Evolutionary conservation across 2,113 vertebrate species (phyloP).

Genomic region (Nicator chloris): DNA sequence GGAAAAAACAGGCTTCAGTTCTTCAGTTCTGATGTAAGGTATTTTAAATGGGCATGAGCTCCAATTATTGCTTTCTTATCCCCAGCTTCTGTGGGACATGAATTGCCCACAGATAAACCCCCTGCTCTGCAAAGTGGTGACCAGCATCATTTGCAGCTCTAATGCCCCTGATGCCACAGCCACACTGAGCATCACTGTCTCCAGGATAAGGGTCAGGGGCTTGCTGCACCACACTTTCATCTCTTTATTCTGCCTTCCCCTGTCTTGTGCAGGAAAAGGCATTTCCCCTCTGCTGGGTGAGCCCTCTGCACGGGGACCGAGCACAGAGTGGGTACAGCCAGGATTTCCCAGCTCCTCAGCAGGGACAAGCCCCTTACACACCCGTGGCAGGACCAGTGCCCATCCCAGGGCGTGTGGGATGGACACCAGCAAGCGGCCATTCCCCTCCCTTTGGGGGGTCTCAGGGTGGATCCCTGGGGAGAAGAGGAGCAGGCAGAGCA

Average conservation of each 20-base stretch:
- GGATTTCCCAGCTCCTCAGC: neutral
- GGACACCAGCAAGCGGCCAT: rapidly evolving
- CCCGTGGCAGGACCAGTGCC: rapidly evolving
- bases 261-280: neutral
- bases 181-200: rapidly evolving
- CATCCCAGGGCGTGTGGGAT: rapidly evolving
- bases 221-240: neutral
- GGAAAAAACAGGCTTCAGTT: conserved; percentile 41
- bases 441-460: rapidly evolving
- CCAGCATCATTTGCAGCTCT: neutral
- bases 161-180: neutral
- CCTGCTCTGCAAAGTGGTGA: neutral
- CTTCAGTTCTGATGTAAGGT: conserved; percentile 31
- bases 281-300: neutral
- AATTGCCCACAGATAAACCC: conserved; percentile 36
- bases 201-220: neutral
- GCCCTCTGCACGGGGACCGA: rapidly evolving
- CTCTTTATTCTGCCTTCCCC: neutral
- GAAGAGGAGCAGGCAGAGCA: neutral
- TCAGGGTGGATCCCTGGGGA: neutral
- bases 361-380: neutral
- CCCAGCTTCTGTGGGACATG: neutral
- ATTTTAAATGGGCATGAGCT: conserved; percentile 36
- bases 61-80: conserved; percentile 29
- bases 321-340: rapidly evolving